Base-by-base conservation (phyloP, 1,140 invertebrate genomes). In the Nephila pilipes region DNA sequence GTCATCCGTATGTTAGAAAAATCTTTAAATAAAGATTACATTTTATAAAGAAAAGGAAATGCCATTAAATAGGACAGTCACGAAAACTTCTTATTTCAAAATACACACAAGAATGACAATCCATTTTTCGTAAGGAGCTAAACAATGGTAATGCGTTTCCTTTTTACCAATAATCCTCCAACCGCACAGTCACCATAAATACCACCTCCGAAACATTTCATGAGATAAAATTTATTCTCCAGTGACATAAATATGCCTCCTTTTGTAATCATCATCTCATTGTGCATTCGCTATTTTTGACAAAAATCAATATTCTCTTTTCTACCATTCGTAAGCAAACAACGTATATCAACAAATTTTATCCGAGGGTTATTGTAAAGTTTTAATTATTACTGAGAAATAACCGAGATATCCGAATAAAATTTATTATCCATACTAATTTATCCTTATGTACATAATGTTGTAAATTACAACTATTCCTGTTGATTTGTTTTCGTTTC, bases 251-350 rank as follows among this genome's bases (percentile, higher is more conserved):
- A 75, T 75, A 36, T 14, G 65, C 16, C 32, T 75, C 25, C 25
- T 20, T 75, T 75, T 18, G 12, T 75, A 75, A 75, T 75, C 25
- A 36, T 75, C 69, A 32, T 75, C 69, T 18, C 32, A 75, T 6
- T 29, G 16, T 18, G 29, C 29, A n/a, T n/a, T n/a, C 8, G 69
- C 29, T 36, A 29, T 69, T 69, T 69, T 29, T 75, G 6, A n/a
- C 25, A 36, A 75, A 32, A 75, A 75, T 75, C 69, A 32, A 75
- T 75, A 75, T 75, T 75, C 32, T 36, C 69, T 75, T 75, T 75
- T 32, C 29, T 4, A 32, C 29, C 12, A 75, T 18, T 16, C 18
- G 29, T 75, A 75, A 18, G 12, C 36, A 29, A 5, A 0, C 46
- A 46, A 46, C 36, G 1, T 75, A 29, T 69, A 12, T 16, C 29